These are phyloP conservation scores for Trisateles emortualis DNA, from an alignment of 2,888 invertebrate species.

Conservation along the genomic window DNA sequence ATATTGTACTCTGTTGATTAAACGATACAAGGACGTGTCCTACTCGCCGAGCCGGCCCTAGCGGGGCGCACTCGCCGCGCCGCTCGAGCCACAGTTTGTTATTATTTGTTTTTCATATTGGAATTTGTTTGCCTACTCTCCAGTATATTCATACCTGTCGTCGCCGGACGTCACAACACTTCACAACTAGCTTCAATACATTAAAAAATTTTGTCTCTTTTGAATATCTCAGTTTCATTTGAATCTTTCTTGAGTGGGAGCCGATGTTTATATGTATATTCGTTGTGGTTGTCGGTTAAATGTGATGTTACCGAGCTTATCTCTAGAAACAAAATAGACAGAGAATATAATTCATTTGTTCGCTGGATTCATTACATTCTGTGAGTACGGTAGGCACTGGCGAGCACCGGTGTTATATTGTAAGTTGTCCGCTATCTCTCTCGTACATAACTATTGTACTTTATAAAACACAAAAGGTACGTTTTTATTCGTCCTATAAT, in stretches of 20 bases:
- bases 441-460: too few relatives aligned
- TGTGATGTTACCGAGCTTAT: background rate
- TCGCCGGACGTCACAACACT: background rate
- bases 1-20: background rate
- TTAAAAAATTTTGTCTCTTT: background rate
- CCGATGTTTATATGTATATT: too few relatives aligned
- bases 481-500: too few relatives aligned
- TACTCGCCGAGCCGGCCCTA: too few relatives aligned
- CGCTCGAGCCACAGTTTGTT: conserved; percentile 7
- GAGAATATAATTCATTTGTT: background rate
- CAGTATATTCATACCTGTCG: background rate
- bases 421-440: too few relatives aligned
- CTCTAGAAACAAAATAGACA: background rate
- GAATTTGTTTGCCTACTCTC: conserved; percentile 25
- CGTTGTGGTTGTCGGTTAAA: background rate
- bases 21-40: background rate
- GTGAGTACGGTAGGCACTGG: background rate
- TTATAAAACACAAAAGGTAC: too few relatives aligned
- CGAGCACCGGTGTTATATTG: too few relatives aligned
- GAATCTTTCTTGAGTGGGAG: too few relatives aligned
- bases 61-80: background rate
- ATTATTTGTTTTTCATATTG: conserved; percentile 36
- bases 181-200: background rate
- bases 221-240: background rate
- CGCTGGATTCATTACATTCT: background rate